phyloP scores from a whole-genome alignment of 2,113 vertebrate species.

The Brachypodius melanocephalos region DNA sequence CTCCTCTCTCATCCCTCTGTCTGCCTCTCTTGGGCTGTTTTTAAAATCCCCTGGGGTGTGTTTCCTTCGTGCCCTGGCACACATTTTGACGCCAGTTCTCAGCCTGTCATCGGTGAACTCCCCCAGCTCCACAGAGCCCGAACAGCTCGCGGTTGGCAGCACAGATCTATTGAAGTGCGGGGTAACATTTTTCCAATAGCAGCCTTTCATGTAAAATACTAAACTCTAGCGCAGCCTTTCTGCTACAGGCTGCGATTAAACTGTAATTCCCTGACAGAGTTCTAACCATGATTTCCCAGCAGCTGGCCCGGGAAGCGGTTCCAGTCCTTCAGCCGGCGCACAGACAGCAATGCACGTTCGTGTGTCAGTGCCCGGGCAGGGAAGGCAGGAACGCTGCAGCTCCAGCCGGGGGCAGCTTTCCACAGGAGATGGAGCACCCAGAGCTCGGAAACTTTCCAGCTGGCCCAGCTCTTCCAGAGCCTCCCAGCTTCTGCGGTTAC shows the following conservation, averaged over 20 bases:
- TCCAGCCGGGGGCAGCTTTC: not conserved
- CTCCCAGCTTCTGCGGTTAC: rapidly evolving
- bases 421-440: conserved; percentile 47
- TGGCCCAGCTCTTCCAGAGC: not conserved
- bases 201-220: conserved; percentile 39
- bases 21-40: not conserved
- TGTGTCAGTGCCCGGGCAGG: not conserved
- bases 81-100: not conserved
- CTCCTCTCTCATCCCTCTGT: not conserved
- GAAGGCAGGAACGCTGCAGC: not conserved
- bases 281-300: conserved; percentile 22
- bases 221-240: not conserved
- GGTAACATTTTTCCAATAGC: conserved; percentile 22
- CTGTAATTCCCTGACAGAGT: conserved; percentile 27
- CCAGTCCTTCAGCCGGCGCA: not conserved
- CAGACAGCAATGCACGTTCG: not conserved
- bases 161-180: conserved; percentile 12
- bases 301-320: conserved; percentile 24
- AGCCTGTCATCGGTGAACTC: not conserved
- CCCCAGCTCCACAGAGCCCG: conserved; percentile 21
- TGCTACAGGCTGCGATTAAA: conserved; percentile 18
- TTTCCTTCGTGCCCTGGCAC: not conserved
- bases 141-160: not conserved
- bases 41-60: not conserved
- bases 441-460: not conserved